phyloP scores from a whole-genome alignment of 2,113 vertebrate genomes.

The Pachycephala philippinensis region DNA sequence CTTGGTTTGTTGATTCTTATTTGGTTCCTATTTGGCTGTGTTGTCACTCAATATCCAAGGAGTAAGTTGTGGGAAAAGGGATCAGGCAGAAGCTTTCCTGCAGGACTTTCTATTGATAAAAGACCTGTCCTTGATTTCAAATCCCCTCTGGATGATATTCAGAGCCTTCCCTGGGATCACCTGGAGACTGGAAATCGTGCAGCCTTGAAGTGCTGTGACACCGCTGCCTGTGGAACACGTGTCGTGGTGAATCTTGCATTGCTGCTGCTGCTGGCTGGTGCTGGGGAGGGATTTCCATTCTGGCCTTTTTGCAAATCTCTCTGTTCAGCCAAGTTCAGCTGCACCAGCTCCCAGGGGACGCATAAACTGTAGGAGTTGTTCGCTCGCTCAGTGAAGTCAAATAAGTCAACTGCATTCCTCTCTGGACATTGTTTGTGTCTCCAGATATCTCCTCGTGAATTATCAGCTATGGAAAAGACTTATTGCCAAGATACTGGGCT shows the following conservation, averaged over 20 bases:
- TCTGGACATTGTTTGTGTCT: not conserved
- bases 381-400: fast-evolving
- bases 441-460: not conserved
- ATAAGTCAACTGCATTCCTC: not conserved
- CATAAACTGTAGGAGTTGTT: not conserved
- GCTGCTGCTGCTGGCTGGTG: not conserved
- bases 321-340: not conserved
- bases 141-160: not conserved
- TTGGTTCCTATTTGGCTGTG: not conserved
- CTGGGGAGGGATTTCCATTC: not conserved
- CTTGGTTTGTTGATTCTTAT: too few relatives aligned
- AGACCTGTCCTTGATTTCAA: not conserved
- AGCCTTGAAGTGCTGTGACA: not conserved
- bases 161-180: not conserved
- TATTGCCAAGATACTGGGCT: not conserved
- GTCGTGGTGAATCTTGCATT: not conserved
- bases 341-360: not conserved
- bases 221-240: not conserved
- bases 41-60: not conserved
- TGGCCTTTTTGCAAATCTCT: not conserved
- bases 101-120: not conserved
- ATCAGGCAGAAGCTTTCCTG: not conserved
- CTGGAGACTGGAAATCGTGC: not conserved
- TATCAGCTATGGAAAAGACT: not conserved
- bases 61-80: not conserved